A percentile compares a stretch with the other conserved stretches of the same genome.
phyloP scores from a whole-genome alignment of 2,888 invertebrate genomes.

The Tenodera sinensis region DNA sequence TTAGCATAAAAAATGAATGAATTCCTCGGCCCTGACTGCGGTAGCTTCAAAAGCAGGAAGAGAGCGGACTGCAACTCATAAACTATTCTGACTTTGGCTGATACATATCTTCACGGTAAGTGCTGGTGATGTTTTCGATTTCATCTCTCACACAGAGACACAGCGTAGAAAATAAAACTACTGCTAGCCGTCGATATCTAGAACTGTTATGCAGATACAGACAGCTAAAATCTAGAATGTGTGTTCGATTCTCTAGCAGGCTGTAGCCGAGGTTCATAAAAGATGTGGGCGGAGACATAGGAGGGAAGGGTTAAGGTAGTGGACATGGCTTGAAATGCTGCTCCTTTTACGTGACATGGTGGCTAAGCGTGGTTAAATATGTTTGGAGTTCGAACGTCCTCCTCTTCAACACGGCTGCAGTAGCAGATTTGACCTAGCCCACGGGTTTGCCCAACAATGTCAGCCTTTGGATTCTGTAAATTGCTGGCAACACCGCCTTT shows the following conservation, averaged over 20 bases:
- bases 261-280: neutral
- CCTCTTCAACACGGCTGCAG: neutral
- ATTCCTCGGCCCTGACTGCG: constrained; percentile 7
- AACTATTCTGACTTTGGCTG: neutral
- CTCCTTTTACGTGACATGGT: constrained; percentile 1
- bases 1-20: constrained; percentile 1
- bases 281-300: neutral
- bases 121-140: neutral
- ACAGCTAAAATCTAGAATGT: neutral
- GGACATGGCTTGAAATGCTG: constrained; percentile 5
- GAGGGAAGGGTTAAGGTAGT: neutral
- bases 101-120: neutral
- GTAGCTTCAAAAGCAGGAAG: constrained; percentile 1
- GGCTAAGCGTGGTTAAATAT: neutral
- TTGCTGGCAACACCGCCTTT: neutral
- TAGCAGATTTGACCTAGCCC: neutral
- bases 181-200: neutral
- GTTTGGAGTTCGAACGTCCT: neutral
- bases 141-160: neutral
- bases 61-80: neutral
- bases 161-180: neutral
- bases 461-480: neutral
- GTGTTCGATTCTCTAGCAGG: neutral
- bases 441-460: neutral
- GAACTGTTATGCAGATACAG: neutral